A percentile compares a stretch with the other conserved stretches of the same genome.
These are phyloP conservation scores for Limosa lapponica DNA, from an alignment of 2,797 vertebrate genomes.

Conservation along the genomic window DNA sequence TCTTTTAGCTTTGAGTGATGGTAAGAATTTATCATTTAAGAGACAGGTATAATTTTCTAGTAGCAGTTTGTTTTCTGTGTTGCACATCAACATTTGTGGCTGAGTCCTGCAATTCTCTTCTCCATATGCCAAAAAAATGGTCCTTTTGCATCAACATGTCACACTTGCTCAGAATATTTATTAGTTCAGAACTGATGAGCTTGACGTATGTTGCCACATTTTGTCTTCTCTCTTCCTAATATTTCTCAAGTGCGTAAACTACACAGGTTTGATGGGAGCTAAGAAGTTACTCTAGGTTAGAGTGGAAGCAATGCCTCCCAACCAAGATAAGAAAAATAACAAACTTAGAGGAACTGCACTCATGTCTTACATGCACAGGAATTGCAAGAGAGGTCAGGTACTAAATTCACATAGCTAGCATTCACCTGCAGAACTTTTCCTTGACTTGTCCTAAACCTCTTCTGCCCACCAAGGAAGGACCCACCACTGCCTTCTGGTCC, in stretches of 20 bases:
- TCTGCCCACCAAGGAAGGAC: background rate
- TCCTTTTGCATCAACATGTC: conserved; percentile 24
- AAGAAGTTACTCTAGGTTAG: background rate
- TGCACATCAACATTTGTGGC: background rate
- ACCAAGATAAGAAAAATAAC: background rate
- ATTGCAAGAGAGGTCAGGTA: background rate
- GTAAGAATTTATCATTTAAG: conserved; percentile 46
- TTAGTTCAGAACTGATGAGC: conserved; percentile 7
- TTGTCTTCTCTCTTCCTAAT: conserved; percentile 9
- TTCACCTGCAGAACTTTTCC: background rate
- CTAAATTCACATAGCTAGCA: background rate
- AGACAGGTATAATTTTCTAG: conserved; percentile 31
- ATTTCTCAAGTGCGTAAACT: background rate
- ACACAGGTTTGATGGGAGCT: background rate
- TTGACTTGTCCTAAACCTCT: background rate
- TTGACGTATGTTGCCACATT: background rate
- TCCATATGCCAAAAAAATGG: background rate
- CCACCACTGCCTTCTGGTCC: background rate
- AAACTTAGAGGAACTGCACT: background rate
- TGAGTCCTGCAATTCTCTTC: conserved; percentile 23
- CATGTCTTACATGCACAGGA: background rate
- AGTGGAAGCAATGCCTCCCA: background rate
- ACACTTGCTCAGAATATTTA: background rate
- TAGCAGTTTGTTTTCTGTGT: conserved; percentile 10
- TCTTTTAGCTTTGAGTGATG: conserved; percentile 43